These are phyloP conservation scores for Phenacoccus solenopsis DNA, from an alignment of 1,140 invertebrate genomes.

Conservation along the genomic window DNA sequence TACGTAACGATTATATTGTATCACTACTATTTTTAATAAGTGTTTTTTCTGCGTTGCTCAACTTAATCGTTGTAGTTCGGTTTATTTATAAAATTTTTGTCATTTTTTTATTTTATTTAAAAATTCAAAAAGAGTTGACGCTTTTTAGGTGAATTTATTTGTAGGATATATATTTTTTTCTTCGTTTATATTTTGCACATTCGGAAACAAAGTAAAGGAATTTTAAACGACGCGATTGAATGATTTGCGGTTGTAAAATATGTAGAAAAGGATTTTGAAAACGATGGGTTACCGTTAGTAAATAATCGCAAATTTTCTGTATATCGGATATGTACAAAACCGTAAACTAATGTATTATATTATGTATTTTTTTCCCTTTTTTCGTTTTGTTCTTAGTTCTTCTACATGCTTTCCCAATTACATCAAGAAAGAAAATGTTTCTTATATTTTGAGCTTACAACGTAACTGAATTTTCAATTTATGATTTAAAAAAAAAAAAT, in stretches of 20 bases:
- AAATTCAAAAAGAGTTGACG: neutral
- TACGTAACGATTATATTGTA: neutral
- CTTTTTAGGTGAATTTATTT: neutral
- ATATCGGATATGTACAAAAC: neutral
- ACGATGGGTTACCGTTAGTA: neutral
- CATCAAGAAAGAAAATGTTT: neutral
- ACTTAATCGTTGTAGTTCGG: constrained; percentile 13
- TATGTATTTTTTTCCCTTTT: neutral
- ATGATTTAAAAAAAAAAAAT: no score
- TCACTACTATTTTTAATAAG: neutral
- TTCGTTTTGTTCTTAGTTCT: neutral
- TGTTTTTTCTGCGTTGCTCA: constrained; percentile 10
- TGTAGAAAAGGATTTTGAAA: neutral
- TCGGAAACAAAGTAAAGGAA: neutral
- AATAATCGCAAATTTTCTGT: constrained; percentile 2
- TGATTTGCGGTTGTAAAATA: neutral
- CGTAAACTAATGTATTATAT: neutral
- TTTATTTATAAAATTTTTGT: neutral
- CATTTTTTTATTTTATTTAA: neutral
- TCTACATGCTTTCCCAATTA: neutral
- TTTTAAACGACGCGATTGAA: neutral
- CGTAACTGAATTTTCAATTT: no score
- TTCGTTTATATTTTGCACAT: neutral
- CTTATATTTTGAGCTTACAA: neutral
- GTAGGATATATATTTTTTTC: neutral